phyloP scores from a whole-genome alignment of 2,113 vertebrate genomes.

The Clarias batrachus region DNA sequence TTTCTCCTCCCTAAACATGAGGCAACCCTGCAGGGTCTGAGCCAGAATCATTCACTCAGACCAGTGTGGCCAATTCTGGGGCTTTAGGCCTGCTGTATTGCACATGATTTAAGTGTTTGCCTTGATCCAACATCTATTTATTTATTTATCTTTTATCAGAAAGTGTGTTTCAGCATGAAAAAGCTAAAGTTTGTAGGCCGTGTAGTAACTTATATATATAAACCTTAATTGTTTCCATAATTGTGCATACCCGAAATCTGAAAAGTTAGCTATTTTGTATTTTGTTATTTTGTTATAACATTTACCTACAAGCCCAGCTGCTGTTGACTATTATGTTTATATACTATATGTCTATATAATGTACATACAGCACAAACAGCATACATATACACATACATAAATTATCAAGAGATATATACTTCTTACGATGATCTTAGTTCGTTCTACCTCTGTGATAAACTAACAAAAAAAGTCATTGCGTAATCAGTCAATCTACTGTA shows the following conservation, averaged over 20 bases:
- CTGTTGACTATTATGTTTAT: neutral
- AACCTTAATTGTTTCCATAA: no score
- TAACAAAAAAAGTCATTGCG: neutral
- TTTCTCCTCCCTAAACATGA: conserved; percentile 56
- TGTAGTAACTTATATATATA: neutral
- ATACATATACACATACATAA: neutral
- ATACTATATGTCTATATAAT: neutral
- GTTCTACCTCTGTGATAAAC: neutral
- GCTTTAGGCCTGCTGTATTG: neutral
- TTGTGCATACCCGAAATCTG: neutral
- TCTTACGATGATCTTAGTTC: neutral
- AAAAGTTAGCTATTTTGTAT: neutral
- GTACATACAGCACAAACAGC: neutral
- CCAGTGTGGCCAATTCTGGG: neutral
- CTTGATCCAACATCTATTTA: neutral
- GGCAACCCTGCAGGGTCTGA: conserved; percentile 43
- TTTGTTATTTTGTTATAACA: no score
- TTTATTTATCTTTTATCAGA: neutral
- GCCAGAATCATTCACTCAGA: neutral
- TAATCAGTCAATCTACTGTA: neutral
- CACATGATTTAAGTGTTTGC: neutral
- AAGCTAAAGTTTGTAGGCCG: neutral
- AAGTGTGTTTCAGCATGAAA: neutral
- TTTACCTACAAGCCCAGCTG: no score
- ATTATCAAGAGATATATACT: neutral